Conservation (phyloP, 1,140 invertebrate species). For the Listronotus oregonensis region DNA sequence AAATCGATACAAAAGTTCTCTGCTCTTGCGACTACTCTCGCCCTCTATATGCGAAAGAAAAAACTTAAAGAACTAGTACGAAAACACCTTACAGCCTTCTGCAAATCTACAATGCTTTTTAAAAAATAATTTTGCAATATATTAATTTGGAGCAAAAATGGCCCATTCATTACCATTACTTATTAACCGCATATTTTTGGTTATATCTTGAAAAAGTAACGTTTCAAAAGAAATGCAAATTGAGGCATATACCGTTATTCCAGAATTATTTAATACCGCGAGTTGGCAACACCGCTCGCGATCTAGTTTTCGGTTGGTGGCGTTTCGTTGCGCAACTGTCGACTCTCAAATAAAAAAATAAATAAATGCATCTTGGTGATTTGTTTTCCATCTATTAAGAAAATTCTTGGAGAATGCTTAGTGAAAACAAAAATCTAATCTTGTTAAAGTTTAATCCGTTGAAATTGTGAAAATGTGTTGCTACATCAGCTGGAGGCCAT, state of each 20-base stretch:
- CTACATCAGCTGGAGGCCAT: constrained; percentile 52
- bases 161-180: too few species aligned
- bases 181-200: too few species aligned
- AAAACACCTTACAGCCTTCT: too few species aligned
- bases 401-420: constrained; percentile 3
- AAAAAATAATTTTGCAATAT: too few species aligned
- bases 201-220: too few species aligned
- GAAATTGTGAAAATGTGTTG: constrained; percentile 42
- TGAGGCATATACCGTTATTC: constrained; percentile 19
- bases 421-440: background rate
- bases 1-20: too few species aligned
- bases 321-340: constrained; percentile 39
- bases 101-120: too few species aligned
- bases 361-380: constrained; percentile 15
- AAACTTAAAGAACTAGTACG: too few species aligned
- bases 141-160: too few species aligned
- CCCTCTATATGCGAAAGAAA: too few species aligned
- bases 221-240: too few species aligned
- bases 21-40: too few species aligned
- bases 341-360: constrained; percentile 23
- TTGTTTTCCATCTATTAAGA: background rate
- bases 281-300: constrained; percentile 11
- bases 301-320: constrained; percentile 31
- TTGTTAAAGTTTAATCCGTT: background rate
- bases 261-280: background rate